phyloP scores from a whole-genome alignment of 2,113 vertebrate species.

The Plecturocebus donacophilus region DNA sequence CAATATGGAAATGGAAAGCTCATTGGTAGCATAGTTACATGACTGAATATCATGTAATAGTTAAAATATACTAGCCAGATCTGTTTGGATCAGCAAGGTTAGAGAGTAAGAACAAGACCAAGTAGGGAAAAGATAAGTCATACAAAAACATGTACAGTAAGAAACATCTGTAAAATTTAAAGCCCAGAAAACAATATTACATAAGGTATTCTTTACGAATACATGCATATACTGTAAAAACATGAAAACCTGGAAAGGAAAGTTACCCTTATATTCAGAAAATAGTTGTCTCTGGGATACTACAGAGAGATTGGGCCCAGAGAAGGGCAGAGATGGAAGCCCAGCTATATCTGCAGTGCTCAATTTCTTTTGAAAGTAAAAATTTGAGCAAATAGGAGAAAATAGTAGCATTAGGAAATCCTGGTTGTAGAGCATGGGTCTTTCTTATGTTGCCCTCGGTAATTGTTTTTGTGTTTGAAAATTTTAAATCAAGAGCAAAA shows the following conservation, averaged over 20 bases:
- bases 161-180: neutral
- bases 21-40: fast-evolving
- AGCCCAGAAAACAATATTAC: neutral
- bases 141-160: too few species aligned
- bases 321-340: too few species aligned
- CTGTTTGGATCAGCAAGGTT: neutral
- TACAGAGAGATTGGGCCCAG: neutral
- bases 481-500: neutral
- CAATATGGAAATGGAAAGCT: fast-evolving
- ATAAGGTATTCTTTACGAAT: fast-evolving
- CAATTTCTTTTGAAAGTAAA: neutral
- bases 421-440: too few species aligned
- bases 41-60: fast-evolving
- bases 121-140: neutral
- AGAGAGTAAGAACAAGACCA: neutral
- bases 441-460: neutral
- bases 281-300: neutral
- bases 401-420: neutral
- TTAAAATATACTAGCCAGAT: neutral
- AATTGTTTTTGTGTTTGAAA: neutral
- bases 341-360: neutral
- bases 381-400: neutral
- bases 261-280: neutral
- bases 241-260: neutral
- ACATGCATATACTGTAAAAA: fast-evolving